A percentile compares a stretch with the other conserved stretches of the same genome.
Conservation (phyloP, 2,888 invertebrate genomes). For the Celastrina argiolus region DNA sequence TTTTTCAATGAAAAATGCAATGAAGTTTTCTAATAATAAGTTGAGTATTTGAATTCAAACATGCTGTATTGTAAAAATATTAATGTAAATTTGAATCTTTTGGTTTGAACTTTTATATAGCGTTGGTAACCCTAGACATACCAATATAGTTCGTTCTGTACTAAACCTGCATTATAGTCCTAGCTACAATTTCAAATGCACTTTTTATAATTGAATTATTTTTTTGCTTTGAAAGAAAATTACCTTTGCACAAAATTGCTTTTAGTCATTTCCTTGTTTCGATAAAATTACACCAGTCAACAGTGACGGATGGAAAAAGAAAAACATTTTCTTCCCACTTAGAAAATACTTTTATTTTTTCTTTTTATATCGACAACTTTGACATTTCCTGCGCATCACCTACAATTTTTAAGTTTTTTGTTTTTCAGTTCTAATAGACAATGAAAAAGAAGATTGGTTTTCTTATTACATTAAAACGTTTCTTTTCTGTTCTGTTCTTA, state of each 20-base stretch:
- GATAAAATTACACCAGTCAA: neutral
- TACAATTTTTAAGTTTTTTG: neutral
- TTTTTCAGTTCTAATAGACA: neutral
- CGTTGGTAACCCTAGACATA: constrained; percentile 29
- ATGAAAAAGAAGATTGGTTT: neutral
- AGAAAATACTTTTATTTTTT: neutral
- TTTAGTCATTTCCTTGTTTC: neutral
- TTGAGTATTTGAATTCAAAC: neutral
- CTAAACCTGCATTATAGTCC: constrained; percentile 6
- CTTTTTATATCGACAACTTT: neutral
- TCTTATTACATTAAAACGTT: neutral
- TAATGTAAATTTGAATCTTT: too few species aligned
- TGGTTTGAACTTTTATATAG: neutral
- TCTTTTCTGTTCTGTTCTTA: too few species aligned
- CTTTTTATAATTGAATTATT: constrained; percentile 17
- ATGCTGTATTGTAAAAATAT: too few species aligned
- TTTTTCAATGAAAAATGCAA: too few species aligned
- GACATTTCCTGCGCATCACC: neutral
- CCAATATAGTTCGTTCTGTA: constrained; percentile 57
- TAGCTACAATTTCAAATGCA: constrained; percentile 18
- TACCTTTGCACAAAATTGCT: constrained; percentile 12
- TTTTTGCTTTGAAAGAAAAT: constrained; percentile 16
- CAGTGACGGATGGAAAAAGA: neutral
- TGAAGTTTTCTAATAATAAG: neutral
- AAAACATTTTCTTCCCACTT: neutral